A percentile compares a stretch with the other conserved stretches of the same genome.
Conservation (phyloP, 2,888 invertebrate genomes). For the Sarcophaga rosellei region DNA sequence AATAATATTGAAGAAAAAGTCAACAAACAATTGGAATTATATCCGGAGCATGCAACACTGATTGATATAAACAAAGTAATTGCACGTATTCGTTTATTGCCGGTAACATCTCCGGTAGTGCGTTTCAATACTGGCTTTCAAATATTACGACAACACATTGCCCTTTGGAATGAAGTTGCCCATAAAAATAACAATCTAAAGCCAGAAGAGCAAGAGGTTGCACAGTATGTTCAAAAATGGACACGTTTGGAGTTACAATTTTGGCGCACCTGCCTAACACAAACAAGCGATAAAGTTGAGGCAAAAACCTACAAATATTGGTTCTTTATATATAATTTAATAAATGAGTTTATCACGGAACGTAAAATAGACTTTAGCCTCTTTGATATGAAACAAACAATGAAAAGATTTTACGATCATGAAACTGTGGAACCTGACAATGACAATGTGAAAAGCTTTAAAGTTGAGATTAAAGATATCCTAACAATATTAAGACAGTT, state of each 20-base stretch:
- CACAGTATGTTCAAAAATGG: conserved; percentile 93
- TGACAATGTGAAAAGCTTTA: conserved; percentile 71
- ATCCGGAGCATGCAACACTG: conserved; percentile 95
- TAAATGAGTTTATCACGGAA: conserved; percentile 84
- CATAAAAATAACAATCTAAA: conserved; percentile 92
- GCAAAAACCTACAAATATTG: conserved; percentile 91
- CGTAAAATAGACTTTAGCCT: conserved; percentile 73
- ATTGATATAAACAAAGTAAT: conserved; percentile 85
- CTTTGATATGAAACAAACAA: conserved; percentile 73
- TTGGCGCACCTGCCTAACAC: conserved; percentile 92
- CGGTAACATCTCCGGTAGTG: conserved; percentile 91
- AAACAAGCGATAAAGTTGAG: conserved; percentile 85
- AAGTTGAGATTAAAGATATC: conserved; percentile 74
- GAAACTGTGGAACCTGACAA: conserved; percentile 71
- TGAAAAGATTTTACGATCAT: conserved; percentile 75
- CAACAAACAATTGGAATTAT: conserved; percentile 86
- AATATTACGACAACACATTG: conserved; percentile 90
- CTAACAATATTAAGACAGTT: conserved; percentile 88
- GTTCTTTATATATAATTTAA: conserved; percentile 91
- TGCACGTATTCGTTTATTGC: conserved; percentile 86
- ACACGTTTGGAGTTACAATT: conserved; percentile 92
- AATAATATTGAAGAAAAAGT: conserved; percentile 85
- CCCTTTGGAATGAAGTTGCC: conserved; percentile 96
- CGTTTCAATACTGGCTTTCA: conserved; percentile 96
- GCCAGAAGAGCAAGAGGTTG: conserved; percentile 87